phyloP scores from a whole-genome alignment of 2,113 vertebrate species.

The Melanerpes formicivorus region DNA sequence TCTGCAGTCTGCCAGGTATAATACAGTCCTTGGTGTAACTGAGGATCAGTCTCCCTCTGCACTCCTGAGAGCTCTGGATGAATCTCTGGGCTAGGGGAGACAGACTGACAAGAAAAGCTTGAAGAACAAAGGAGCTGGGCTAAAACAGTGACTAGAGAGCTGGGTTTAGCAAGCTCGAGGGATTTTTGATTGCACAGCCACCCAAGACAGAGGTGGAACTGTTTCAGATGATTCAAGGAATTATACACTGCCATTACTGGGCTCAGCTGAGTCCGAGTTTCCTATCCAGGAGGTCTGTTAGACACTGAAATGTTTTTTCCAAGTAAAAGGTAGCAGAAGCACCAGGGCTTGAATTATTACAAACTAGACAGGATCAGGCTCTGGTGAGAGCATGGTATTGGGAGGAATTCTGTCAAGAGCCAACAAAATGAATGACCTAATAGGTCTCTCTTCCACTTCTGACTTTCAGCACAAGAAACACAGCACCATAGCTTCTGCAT shows the following conservation, averaged over 20 bases:
- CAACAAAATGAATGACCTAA: constrained; percentile 15
- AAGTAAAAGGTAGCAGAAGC: not conserved
- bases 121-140: not conserved
- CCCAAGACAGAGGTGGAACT: not conserved
- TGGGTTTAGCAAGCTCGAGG: not conserved
- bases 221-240: not conserved
- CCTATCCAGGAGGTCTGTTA: constrained; percentile 1
- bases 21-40: not conserved
- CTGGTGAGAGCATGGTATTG: not conserved
- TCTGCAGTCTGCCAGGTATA: not conserved
- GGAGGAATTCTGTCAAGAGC: constrained; percentile 4
- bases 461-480: not conserved
- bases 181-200: not conserved
- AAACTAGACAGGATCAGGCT: not conserved
- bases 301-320: constrained; percentile 35
- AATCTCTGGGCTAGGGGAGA: not conserved
- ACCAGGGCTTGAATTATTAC: not conserved
- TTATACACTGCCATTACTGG: not conserved
- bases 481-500: not conserved
- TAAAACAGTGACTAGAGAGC: not conserved
- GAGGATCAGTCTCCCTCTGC: not conserved
- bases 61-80: not conserved
- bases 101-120: not conserved
- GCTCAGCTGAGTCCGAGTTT: not conserved
- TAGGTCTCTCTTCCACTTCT: not conserved